Evolutionary conservation across 1,140 invertebrate genomes (phyloP).

Genomic region (Hylyphantes graminicola): DNA sequence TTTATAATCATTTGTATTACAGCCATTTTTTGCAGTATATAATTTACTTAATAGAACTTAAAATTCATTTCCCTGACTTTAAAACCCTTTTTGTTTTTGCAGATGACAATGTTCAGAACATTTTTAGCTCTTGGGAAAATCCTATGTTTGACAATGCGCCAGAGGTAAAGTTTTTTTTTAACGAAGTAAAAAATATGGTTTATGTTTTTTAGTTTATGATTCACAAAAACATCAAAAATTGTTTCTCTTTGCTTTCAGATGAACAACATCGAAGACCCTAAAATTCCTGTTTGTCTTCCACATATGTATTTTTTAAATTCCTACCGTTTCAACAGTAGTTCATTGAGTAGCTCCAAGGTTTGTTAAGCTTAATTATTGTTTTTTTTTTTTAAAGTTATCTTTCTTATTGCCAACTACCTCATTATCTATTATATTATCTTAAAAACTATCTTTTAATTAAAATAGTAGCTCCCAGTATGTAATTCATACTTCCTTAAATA

Average conservation of each 20-base stretch:
- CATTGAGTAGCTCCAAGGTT: slow-evolving; percentile 35
- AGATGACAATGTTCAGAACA: slow-evolving; percentile 25
- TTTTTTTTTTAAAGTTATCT: no score
- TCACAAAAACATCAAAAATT: not conserved
- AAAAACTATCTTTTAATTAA: no score
- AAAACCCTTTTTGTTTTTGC: not conserved
- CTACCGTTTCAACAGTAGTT: slow-evolving; percentile 40
- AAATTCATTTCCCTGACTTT: no score
- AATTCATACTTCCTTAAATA: no score
- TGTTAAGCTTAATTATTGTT: not conserved
- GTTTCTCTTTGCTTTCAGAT: slow-evolving; percentile 12
- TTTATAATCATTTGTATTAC: no score
- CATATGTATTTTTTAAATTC: slow-evolving; percentile 49
- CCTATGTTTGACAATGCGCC: slow-evolving; percentile 41
- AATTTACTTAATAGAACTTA: no score
- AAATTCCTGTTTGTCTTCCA: not conserved
- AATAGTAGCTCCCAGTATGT: no score
- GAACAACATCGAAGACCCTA: not conserved
- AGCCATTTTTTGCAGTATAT: no score
- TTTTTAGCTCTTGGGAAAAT: slow-evolving; percentile 51
- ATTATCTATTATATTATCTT: no score
- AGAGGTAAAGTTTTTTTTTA: slow-evolving; percentile 31
- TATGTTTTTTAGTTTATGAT: not conserved
- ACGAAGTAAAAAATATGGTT: not conserved
- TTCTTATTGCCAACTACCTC: no score